Conservation (phyloP, 2,888 invertebrate genomes). For the Melikaiella ostensackeni region DNA sequence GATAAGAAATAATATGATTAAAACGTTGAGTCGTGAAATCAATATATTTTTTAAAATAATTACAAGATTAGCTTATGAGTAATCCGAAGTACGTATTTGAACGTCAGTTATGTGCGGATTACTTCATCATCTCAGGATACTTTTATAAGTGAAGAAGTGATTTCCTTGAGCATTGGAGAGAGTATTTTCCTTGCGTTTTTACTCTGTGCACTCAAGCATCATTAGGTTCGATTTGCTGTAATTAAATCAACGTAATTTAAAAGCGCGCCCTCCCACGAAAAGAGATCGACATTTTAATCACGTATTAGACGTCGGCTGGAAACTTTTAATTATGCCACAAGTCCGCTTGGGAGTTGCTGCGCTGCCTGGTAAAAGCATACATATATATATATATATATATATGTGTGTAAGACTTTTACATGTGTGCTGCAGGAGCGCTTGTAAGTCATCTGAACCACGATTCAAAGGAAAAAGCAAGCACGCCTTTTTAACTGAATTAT, state of each 20-base stretch:
- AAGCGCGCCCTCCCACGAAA: slow-evolving; percentile 28
- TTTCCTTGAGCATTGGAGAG: not conserved
- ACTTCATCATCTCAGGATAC: slow-evolving; percentile 8
- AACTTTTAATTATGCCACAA: slow-evolving; percentile 42
- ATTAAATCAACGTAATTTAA: slow-evolving; percentile 33
- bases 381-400: too few relatives aligned
- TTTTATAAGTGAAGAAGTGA: slow-evolving; percentile 11
- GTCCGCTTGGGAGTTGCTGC: slow-evolving; percentile 24
- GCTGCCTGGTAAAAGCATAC: not conserved
- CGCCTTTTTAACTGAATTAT: slow-evolving; percentile 17
- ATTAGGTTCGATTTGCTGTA: slow-evolving; percentile 37
- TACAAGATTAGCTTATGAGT: slow-evolving; percentile 16
- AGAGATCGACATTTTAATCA: slow-evolving; percentile 41
- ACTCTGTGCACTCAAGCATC: slow-evolving; percentile 25
- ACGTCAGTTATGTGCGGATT: not conserved
- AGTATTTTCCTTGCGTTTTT: slow-evolving; percentile 5
- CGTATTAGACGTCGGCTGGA: slow-evolving; percentile 38
- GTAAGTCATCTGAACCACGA: slow-evolving; percentile 21
- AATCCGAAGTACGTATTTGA: not conserved
- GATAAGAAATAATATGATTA: not conserved
- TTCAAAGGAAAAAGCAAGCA: slow-evolving; percentile 11
- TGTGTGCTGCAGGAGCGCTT: not conserved
- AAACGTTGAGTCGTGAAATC: not conserved
- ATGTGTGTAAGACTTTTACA: slow-evolving; percentile 17
- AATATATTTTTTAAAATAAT: not conserved